phyloP scores from a whole-genome alignment of 2,888 invertebrate genomes.

The Nymphalis polychloros region DNA sequence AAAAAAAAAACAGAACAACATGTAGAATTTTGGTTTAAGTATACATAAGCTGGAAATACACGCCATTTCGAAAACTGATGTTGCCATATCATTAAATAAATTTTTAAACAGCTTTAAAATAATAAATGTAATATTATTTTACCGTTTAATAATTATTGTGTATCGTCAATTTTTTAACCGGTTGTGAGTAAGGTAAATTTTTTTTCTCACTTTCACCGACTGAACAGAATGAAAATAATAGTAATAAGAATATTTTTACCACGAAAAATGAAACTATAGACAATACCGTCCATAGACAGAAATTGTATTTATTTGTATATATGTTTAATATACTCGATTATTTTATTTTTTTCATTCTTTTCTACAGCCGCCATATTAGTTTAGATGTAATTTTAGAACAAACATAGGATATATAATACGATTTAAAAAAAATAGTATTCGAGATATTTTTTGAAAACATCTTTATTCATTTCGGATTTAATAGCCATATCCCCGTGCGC shows the following conservation, averaged over 20 bases:
- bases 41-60: too few relatives aligned
- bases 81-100: slow-evolving; percentile 34
- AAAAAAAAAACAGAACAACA: too few relatives aligned
- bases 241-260: slow-evolving; percentile 71
- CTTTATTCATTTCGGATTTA: slow-evolving; percentile 1
- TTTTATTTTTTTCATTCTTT: slow-evolving; percentile 53
- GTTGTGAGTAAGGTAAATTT: slow-evolving; percentile 58
- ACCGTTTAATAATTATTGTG: slow-evolving; percentile 37
- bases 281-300: slow-evolving; percentile 75
- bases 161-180: slow-evolving; percentile 58
- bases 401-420: slow-evolving; percentile 33
- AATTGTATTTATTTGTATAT: slow-evolving; percentile 72
- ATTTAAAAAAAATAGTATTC: background rate
- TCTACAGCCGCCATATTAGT: slow-evolving; percentile 74
- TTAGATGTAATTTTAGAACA: slow-evolving; percentile 44
- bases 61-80: slow-evolving; percentile 16
- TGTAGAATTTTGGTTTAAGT: too few relatives aligned
- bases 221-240: slow-evolving; percentile 59
- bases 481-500: background rate
- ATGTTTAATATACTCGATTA: slow-evolving; percentile 59
- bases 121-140: slow-evolving; percentile 12
- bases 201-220: slow-evolving; percentile 49
- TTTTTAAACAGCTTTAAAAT: slow-evolving; percentile 27
- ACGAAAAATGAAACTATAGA: slow-evolving; percentile 57
- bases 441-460: too few relatives aligned